Conservation (phyloP, 2,888 invertebrate genomes). For the Melikaiella ostensackeni region DNA sequence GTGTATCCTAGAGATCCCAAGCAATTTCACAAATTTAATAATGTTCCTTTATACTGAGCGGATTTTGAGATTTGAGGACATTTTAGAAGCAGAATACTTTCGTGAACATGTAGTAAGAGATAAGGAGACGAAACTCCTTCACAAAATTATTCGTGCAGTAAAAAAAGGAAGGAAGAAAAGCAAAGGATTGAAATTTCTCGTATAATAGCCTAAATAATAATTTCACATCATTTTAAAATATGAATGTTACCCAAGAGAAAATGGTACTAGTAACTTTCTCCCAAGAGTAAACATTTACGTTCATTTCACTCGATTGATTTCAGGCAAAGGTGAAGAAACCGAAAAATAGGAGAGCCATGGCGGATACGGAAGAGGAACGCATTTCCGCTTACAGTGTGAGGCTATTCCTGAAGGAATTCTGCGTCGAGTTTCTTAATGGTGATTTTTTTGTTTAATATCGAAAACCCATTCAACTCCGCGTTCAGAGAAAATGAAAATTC, state of each 20-base stretch:
- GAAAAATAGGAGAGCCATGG: constrained; percentile 87
- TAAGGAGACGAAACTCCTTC: too few relatives aligned
- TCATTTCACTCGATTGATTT: constrained; percentile 41
- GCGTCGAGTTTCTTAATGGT: constrained; percentile 93
- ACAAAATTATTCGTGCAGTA: too few relatives aligned
- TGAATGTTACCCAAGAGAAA: background rate
- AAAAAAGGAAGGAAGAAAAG: too few relatives aligned
- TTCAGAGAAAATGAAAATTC: constrained; percentile 20
- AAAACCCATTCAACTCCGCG: background rate
- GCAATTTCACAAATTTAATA: background rate
- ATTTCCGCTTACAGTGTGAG: constrained; percentile 93
- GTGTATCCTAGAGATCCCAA: background rate
- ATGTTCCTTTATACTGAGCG: background rate
- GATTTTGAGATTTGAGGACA: background rate
- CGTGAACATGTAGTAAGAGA: background rate
- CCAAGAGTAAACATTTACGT: background rate
- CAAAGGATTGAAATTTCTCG: too few relatives aligned
- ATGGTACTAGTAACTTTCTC: background rate
- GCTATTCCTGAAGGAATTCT: constrained; percentile 95
- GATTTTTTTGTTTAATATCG: constrained; percentile 10
- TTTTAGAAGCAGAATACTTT: background rate
- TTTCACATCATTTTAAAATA: background rate
- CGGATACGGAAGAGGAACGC: constrained; percentile 82
- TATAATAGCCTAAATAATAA: background rate
- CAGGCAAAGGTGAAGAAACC: constrained; percentile 83